phyloP scores from a whole-genome alignment of 2,797 vertebrate species.

The Oophaga sylvatica region DNA sequence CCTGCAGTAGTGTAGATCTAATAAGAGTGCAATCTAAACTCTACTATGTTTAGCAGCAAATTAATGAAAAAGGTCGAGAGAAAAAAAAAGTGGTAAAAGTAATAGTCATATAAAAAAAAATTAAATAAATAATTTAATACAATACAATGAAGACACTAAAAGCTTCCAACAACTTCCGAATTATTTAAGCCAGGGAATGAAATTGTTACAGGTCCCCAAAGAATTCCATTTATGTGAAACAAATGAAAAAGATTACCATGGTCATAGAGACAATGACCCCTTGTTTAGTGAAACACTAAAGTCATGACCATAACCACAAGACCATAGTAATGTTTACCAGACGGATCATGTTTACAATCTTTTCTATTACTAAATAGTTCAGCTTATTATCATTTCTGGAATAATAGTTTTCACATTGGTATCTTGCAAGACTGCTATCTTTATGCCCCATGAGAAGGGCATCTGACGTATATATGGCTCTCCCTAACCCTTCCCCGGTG shows the following conservation, averaged over 20 bases:
- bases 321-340: background rate
- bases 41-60: background rate
- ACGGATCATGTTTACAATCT: background rate
- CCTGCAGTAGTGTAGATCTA: too few relatives aligned
- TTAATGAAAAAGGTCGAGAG: background rate
- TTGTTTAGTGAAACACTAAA: background rate
- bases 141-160: background rate
- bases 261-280: slow-evolving; percentile 55
- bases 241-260: background rate
- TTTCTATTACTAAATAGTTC: background rate
- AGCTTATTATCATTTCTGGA: background rate
- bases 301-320: background rate
- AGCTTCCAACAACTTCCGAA: background rate
- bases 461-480: too few relatives aligned
- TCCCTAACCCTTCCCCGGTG: too few relatives aligned
- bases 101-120: background rate
- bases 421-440: background rate
- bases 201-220: background rate
- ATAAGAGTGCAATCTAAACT: too few relatives aligned
- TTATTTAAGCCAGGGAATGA: background rate
- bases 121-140: background rate
- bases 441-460: too few relatives aligned
- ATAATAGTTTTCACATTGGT: background rate
- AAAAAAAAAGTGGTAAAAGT: background rate
- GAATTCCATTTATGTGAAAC: background rate